Evolutionary conservation across 2,113 vertebrate genomes (phyloP), one percentile per base, ranked within the genome.

Genomic region (Coturnix japonica): DNA sequence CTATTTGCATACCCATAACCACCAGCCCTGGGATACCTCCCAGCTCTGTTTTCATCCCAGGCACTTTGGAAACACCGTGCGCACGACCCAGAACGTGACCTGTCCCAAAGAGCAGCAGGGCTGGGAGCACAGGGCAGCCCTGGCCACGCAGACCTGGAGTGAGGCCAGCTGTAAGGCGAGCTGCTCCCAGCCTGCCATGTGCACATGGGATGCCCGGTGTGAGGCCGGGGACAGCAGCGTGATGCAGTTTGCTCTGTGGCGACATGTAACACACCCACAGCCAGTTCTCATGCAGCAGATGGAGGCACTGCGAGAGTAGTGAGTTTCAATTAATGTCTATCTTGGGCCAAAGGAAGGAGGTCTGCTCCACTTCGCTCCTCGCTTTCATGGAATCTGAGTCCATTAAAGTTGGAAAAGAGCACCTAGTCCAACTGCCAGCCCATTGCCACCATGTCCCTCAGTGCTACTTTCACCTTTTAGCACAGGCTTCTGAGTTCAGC

Each of bases 151-250:
- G 61, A 73, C 54, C 41, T 21, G 54, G 66, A 86, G 20, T 41
- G 41, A 65, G 19, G 81, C 71, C 81, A 81, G 64, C 41, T 85
- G 92, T 81, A 92, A 89, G 85, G 70, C 44, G 69, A 91, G 63
- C 41, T 5, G 25, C 16, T 69, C 71, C 70, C 66, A 0, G 8
- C 86, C 18, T 57, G 35, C 23, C 13, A 78, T 8, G 70, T 2
- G 1, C 33, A 30, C 0, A 19, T 28, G 43, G 60, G 59, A 49
- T 8, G 2, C 0, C 0, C 39, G 19, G 13, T 3, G 2, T 3
- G 13, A 0, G 0, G 37, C 60, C 25, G 17, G 60, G 15, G 25
- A 39, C 60, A 39, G 23, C 37, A 10, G 60, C 59, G 16, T 14
- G 22, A 33, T 37, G 33, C 33, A 17, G 59, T 61, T 37, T 16